Percentiles rank a stretch among this genome's conserved stretches.
Conservation (phyloP, 1,140 invertebrate genomes). For the Gryllus bimaculatus region DNA sequence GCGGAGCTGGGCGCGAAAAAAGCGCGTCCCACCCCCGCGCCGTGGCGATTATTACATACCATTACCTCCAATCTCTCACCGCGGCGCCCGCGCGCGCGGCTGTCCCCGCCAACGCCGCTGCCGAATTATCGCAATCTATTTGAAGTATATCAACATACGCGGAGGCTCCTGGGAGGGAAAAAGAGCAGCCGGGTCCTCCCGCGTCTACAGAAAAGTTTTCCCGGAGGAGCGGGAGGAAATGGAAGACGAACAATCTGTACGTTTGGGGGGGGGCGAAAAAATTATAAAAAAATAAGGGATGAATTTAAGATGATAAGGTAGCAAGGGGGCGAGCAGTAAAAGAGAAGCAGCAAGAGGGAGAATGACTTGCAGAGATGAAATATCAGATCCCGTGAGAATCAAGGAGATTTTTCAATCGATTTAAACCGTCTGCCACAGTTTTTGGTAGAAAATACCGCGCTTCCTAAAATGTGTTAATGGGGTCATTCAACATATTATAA, state of each 20-base stretch:
- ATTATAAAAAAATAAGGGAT: not conserved
- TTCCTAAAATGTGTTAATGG: too few species aligned
- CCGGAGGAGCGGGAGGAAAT: not conserved
- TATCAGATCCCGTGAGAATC: too few species aligned
- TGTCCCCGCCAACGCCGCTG: not conserved
- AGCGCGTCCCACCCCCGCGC: too few species aligned
- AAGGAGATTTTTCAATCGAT: too few species aligned
- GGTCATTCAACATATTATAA: too few species aligned
- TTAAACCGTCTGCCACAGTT: too few species aligned
- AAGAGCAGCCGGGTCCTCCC: not conserved
- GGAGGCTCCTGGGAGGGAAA: not conserved
- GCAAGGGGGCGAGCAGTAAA: too few species aligned
- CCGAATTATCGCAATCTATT: slow-evolving; percentile 4
- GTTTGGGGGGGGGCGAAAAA: not conserved
- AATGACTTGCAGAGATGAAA: too few species aligned
- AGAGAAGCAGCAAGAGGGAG: too few species aligned
- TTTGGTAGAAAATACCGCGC: too few species aligned
- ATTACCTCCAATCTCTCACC: not conserved
- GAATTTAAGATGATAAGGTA: not conserved
- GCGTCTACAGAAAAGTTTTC: not conserved
- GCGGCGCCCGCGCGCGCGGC: too few species aligned
- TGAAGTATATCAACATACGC: slow-evolving; percentile 4
- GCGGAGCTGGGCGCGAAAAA: too few species aligned
- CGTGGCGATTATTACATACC: not conserved
- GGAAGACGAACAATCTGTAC: not conserved